These are phyloP conservation scores for Sylvia borin DNA, from an alignment of 2,797 vertebrate species.

Conservation along the genomic window DNA sequence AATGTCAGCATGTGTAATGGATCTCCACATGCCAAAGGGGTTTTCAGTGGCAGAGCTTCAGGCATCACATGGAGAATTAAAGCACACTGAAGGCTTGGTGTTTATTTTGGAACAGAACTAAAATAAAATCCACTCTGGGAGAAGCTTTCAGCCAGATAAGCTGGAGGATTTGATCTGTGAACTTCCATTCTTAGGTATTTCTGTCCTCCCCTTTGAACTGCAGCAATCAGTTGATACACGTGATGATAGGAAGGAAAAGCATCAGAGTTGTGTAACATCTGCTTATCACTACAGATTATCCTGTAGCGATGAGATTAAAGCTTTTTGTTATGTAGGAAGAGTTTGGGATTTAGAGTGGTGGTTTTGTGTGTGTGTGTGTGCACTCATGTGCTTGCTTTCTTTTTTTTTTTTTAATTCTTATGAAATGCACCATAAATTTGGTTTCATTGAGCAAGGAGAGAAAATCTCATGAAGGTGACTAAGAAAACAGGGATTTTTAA, in stretches of 20 bases:
- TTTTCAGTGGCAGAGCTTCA: constrained; percentile 3
- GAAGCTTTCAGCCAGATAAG: constrained; percentile 55
- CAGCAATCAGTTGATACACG: not conserved
- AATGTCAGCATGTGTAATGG: constrained; percentile 5
- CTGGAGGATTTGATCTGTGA: constrained; percentile 48
- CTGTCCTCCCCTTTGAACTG: constrained; percentile 6
- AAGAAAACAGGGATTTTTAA: not conserved
- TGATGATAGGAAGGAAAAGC: constrained; percentile 9
- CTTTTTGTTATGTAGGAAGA: not conserved
- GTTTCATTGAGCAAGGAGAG: not conserved
- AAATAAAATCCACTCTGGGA: constrained; percentile 9
- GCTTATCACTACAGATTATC: constrained; percentile 59
- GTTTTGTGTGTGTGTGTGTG: not conserved
- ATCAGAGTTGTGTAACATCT: constrained; percentile 52
- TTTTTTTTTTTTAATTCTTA: not conserved
- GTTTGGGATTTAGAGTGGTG: not conserved
- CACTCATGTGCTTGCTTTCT: not conserved
- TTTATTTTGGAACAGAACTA: constrained; percentile 47
- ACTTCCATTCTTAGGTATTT: constrained; percentile 39
- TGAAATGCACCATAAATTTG: not conserved
- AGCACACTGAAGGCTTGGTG: not conserved
- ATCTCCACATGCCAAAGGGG: not conserved
- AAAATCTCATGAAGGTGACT: not conserved
- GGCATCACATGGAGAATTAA: constrained; percentile 35
- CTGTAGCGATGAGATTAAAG: constrained; percentile 54